A percentile compares a stretch with the other conserved stretches of the same genome.
These are phyloP conservation scores for Adelphocoris suturalis DNA, from an alignment of 2,888 invertebrate species.

Conservation along the genomic window DNA sequence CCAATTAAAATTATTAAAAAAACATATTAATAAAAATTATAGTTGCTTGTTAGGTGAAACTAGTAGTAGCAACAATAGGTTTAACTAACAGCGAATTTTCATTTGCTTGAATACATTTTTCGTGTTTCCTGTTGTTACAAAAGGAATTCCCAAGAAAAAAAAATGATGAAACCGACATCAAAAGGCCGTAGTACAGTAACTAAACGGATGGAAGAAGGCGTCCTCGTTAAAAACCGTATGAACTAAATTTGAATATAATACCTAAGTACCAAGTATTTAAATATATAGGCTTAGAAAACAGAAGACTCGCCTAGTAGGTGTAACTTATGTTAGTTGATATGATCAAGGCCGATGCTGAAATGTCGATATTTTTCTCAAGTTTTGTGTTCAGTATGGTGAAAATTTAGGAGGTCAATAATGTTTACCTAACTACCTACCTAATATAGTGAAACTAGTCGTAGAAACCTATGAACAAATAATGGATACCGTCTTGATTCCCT, in stretches of 20 bases:
- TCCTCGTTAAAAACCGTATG: not conserved
- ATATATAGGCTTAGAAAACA: too few relatives aligned
- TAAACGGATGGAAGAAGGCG: not conserved
- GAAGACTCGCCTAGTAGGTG: too few relatives aligned
- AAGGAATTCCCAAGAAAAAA: not conserved
- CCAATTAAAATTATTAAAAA: not conserved
- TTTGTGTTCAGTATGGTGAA: too few relatives aligned
- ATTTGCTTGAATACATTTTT: not conserved
- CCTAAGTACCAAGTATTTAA: too few relatives aligned
- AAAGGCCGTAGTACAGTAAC: not conserved
- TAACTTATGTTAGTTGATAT: too few relatives aligned
- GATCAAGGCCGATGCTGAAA: too few relatives aligned
- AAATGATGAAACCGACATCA: constrained; percentile 21
- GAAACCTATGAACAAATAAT: too few relatives aligned
- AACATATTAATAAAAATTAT: not conserved
- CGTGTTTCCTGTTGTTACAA: not conserved
- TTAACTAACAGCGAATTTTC: not conserved
- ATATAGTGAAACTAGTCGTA: too few relatives aligned
- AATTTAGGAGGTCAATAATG: too few relatives aligned
- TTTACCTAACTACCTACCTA: too few relatives aligned
- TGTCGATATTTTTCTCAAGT: too few relatives aligned
- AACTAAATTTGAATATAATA: not conserved
- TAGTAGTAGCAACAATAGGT: constrained; percentile 24
- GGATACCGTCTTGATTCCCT: too few relatives aligned
- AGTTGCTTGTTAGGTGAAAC: not conserved